Percentiles rank a stretch among this genome's conserved stretches.
These are phyloP conservation scores for Eudorcas thomsonii DNA, from an alignment of 2,113 vertebrate species.

Conservation along the genomic window DNA sequence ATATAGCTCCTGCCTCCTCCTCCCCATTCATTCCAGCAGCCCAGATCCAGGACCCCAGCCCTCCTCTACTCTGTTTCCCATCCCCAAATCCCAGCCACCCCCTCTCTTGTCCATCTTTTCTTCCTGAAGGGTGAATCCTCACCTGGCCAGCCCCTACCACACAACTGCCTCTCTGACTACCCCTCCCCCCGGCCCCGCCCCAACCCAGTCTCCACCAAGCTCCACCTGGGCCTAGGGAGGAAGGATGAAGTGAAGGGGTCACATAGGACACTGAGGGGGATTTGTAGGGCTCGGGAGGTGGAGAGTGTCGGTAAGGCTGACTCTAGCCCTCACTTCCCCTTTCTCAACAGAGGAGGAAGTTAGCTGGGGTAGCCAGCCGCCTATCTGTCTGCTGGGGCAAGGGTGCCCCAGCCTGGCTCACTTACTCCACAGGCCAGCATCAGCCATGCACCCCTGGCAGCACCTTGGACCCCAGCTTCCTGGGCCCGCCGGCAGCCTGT, in stretches of 20 bases:
- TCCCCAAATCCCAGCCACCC: not conserved
- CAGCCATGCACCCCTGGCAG: not conserved
- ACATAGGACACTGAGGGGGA: not conserved
- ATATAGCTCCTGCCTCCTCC: not conserved
- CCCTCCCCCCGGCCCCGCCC: not conserved
- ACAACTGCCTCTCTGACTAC: not conserved
- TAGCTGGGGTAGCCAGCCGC: constrained; percentile 2
- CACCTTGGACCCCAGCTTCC: not conserved
- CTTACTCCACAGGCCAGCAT: not conserved
- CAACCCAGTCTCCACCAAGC: not conserved
- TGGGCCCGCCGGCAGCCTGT: not conserved
- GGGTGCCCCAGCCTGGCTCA: not conserved
- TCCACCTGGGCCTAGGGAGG: not conserved
- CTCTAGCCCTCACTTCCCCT: constrained; percentile 69
- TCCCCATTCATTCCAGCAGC: not conserved
- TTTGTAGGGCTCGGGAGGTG: not conserved
- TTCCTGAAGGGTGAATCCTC: not conserved
- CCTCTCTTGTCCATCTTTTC: not conserved
- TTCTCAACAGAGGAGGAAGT: constrained; percentile 68
- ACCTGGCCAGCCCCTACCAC: not conserved
- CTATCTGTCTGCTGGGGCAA: constrained; percentile 34
- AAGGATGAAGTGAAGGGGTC: not conserved
- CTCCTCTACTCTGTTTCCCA: not conserved
- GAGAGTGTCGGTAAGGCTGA: constrained; percentile 15
- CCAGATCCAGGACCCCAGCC: not conserved